Evolutionary conservation across 2,113 vertebrate genomes (phyloP).

Genomic region (Campylomormyrus numenius): DNA sequence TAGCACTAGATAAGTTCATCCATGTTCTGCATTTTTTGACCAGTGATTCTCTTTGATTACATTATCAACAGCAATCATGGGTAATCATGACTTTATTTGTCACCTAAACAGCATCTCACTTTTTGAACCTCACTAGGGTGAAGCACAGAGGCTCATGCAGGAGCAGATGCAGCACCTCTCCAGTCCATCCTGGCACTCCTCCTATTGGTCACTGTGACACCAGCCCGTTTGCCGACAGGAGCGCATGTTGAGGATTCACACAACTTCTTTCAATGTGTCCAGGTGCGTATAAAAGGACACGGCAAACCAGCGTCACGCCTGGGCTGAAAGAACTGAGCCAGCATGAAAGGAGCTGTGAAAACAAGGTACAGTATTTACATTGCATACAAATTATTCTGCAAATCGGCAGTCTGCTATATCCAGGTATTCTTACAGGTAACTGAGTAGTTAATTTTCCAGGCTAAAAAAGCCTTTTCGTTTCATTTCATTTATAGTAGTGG

Average conservation of each 20-base stretch:
- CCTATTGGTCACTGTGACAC: background rate
- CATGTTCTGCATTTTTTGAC: background rate
- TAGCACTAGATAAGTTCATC: background rate
- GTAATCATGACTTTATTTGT: background rate
- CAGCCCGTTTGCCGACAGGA: background rate
- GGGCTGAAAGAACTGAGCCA: background rate
- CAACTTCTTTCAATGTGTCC: background rate
- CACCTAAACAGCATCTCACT: background rate
- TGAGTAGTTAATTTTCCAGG: constrained; percentile 5
- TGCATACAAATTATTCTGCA: background rate
- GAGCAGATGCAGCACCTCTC: background rate
- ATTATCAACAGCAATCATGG: background rate
- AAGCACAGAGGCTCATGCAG: background rate
- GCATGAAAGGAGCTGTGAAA: background rate
- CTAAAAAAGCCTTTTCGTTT: constrained; percentile 8
- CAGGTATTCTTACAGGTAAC: background rate
- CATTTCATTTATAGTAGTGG: background rate
- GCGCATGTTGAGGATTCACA: background rate
- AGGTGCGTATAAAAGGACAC: background rate
- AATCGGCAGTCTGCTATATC: background rate
- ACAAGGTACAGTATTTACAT: background rate
- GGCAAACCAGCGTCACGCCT: background rate
- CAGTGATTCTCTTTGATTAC: background rate
- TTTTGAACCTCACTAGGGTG: background rate
- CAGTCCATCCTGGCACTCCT: background rate